phyloP scores from a whole-genome alignment of 2,113 vertebrate species.

The Mus pahari region DNA sequence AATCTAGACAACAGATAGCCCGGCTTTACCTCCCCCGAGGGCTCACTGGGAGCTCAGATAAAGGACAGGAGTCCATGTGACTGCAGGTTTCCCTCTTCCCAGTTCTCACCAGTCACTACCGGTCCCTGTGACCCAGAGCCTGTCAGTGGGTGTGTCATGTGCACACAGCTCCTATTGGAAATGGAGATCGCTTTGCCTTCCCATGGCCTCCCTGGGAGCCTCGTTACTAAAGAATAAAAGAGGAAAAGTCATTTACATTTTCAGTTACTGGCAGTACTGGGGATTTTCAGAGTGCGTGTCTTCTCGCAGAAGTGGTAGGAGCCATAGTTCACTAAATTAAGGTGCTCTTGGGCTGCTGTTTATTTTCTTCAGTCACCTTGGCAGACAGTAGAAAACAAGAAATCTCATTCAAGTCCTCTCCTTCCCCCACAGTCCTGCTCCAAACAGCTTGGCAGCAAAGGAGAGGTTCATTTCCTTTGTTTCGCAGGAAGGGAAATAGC shows the following conservation, averaged over 20 bases:
- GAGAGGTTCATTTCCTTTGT: conserved; percentile 34
- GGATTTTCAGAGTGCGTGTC: background rate
- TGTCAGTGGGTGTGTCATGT: background rate
- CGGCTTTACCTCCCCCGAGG: background rate
- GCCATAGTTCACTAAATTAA: background rate
- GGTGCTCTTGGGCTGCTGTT: background rate
- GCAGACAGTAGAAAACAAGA: background rate
- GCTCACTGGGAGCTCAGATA: background rate
- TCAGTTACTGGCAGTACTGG: background rate
- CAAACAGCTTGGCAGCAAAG: background rate
- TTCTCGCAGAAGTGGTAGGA: conserved; percentile 6
- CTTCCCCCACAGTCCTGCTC: background rate
- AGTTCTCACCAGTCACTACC: background rate
- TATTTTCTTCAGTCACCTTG: background rate
- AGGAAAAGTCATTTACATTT: background rate
- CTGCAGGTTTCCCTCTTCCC: background rate
- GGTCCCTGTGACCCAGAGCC: background rate
- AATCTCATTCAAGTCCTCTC: conserved; percentile 11
- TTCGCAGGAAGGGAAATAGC: background rate
- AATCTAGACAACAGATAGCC: background rate
- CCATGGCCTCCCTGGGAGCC: background rate
- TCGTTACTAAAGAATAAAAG: background rate
- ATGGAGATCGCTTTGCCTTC: background rate
- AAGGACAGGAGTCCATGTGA: background rate
- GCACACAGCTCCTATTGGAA: background rate